Base-by-base conservation (phyloP, 2,797 vertebrate genomes). In the Neosilurus hyrtlii region DNA sequence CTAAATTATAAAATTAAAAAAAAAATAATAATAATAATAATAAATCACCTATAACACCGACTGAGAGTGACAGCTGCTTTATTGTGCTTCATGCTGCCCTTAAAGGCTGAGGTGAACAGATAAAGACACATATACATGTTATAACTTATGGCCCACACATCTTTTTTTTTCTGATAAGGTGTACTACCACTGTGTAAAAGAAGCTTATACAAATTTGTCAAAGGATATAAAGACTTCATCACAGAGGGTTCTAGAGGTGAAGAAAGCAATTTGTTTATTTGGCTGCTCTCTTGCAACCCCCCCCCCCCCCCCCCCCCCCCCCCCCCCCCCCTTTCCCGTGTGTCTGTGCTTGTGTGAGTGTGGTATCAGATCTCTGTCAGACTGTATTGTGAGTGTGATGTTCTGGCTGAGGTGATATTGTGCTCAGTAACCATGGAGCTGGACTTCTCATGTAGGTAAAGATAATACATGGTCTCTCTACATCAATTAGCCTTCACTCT, bases 221-320 rank as follows among this genome's bases (percentile, higher is more conserved):
- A 93, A 88, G 94, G 96, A 62, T 92, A 93, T 83, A 96, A 96
- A 86, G 94, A 95, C 59, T 96, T 95, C 89, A 95, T 96, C 78
- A 95, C 95, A 95, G 85, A 90, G 91, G 56, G 95, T 95, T 67
- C 89, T 96, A 89, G 91, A 95, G 95, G 95, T 96, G 91, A 91
- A 16, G 20, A 83, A 70, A 84, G 79, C 80, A 66, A 80, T 87
- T 85, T 85, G 82, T 87, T 83, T 81, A 84, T 54, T 56, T 80
- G 20, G 14, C 57, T 61, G 57, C 5, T 76, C 61, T 52, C 16
- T n/a, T n/a, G n/a, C n/a, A n/a, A n/a, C 8, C 43, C 8, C 43
- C 8, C 43, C 8, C 43, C 4, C 43, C 8, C 8, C 43, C 8
- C 43, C 8, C 43, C 8, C 43, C 4, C 43, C 8, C n/a, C n/a